Conservation (phyloP, 1,140 invertebrate genomes). For the Thaumatotibia leucotreta region DNA sequence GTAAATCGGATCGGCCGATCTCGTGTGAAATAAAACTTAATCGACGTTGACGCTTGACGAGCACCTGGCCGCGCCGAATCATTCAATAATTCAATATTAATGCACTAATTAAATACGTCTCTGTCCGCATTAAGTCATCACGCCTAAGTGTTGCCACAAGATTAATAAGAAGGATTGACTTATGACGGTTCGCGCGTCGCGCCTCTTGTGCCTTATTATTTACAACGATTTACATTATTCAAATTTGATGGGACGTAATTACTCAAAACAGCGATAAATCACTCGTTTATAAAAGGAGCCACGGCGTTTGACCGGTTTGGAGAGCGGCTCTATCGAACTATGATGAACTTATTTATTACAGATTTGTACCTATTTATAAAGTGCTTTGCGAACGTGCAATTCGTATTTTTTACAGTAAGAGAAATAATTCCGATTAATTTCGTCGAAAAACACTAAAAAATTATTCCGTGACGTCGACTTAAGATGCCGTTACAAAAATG, state of each 20-base stretch:
- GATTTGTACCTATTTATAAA: constrained; percentile 50
- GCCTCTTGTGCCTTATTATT: constrained; percentile 46
- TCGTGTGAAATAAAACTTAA: constrained; percentile 64
- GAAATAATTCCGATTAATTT: constrained; percentile 21
- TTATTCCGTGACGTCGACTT: neutral
- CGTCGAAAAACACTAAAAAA: constrained; percentile 4
- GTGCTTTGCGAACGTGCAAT: constrained; percentile 56
- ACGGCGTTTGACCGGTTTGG: constrained; percentile 53
- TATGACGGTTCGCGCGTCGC: constrained; percentile 60
- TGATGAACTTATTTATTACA: constrained; percentile 60
- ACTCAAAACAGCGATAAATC: constrained; percentile 72
- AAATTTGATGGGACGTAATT: constrained; percentile 74
- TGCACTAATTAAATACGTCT: constrained; percentile 70
- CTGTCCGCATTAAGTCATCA: constrained; percentile 65
- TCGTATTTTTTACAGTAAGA: constrained; percentile 32
- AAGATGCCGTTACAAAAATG: constrained; percentile 22
- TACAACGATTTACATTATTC: constrained; percentile 67
- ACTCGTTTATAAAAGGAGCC: constrained; percentile 54
- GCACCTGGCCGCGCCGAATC: constrained; percentile 53
- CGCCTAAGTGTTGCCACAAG: constrained; percentile 50
- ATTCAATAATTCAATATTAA: constrained; percentile 71
- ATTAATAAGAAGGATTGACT: constrained; percentile 71
- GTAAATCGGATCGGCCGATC: constrained; percentile 49
- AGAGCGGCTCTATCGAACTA: constrained; percentile 35
- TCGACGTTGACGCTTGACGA: constrained; percentile 71